Base-by-base conservation (phyloP, 1,140 invertebrate species). In the Tenebrio molitor region DNA sequence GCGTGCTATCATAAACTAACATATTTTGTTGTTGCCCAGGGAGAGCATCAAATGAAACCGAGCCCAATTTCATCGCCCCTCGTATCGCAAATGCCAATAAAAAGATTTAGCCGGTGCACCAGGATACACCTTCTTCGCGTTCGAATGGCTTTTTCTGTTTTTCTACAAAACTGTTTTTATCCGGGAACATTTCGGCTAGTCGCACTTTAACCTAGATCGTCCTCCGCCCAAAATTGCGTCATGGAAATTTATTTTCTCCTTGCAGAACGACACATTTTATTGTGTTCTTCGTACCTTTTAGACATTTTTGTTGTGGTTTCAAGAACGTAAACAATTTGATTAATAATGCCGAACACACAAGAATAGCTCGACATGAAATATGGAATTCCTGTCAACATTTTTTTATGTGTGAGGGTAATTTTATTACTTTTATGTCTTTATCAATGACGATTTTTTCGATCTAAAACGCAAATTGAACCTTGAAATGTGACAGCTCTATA, bases 1-100 rank as follows among this genome's bases (percentile, higher is more conserved):
- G 19, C 42, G 14, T 17, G 66, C 42, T 53, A 69, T 69, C 66
- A 69, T 69, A 69, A 69, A 69, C 36, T 39, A 69, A 42, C 66
- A 69, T 46, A 69, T 69, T 33, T 69, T 69, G 67, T 36, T 39
- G 50, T 68, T 29, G 66, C 66, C 42, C 17, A 34, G 66, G 66
- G 66, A 68, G 23, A 33, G 33, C 41, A 68, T 68, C 66, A 21
- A 50, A 68, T 68, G 66, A 46, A 34, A 36, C 66, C 66, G 44
- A 67, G 50, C 64, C 36, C 46, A 42, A 50, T 68, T 68, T 68
- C 39, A 23, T 68, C 66, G 66, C 64, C 33, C 66, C 42, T 68
- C 39, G 16, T 63, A 36, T 62, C 67, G 33, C 67, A 34, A 29
- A 69, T 46, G 14, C 34, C 29, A 53, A 69, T 69, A 69, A 69